Base-by-base conservation (phyloP, 2,888 invertebrate species). In the Synanthedon andrenaeformis region DNA sequence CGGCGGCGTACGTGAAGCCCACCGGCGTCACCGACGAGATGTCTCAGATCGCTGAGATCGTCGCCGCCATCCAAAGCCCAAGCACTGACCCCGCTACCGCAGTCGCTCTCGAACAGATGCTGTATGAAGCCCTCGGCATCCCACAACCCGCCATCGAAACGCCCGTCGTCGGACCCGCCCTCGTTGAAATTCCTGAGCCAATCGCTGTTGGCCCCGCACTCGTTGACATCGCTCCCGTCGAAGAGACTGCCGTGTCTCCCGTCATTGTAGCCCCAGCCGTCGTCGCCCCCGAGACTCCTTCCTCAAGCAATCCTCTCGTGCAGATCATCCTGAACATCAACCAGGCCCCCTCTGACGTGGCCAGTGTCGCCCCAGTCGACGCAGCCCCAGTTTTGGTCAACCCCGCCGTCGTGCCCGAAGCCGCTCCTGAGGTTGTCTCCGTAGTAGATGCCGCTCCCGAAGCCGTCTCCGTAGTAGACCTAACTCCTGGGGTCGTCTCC, bases 61-160 rank as follows among this genome's bases (percentile, higher is more conserved):
- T 76, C 23, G 59, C 54, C 4, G 64, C 58, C 6, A 10, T 52
- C 52, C 53, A 55, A 57, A 52, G 64, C 52, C 62, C 67, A 52
- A 54, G 67, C 72, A 73, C 74, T 56, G 61, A 75, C 66, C 73
- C 73, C 58, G 74, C 73, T 60, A 75, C 75, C 65, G 75, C 72
- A 53, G 69, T 63, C 52, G 54, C 67, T 41, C 62, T 62, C 11
- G 54, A 61, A 35, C 57, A 55, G 41, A 19, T 58, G 55, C 67
- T 71, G 52, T 62, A 66, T 23, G 64, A 62, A 48, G 35, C 63
- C 53, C 61, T 67, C 52, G 62, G 62, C 53, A 56, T 64, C 4
- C 53, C 59, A 11, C 41, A 53, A 4, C 56, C 54, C 11, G 55
- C 53, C 42, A 51, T 53, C 59, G 59, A 53, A 62, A 67, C 49